Evolutionary conservation across 1,140 invertebrate species (phyloP).

Genomic region (Euwallacea fornicatus): DNA sequence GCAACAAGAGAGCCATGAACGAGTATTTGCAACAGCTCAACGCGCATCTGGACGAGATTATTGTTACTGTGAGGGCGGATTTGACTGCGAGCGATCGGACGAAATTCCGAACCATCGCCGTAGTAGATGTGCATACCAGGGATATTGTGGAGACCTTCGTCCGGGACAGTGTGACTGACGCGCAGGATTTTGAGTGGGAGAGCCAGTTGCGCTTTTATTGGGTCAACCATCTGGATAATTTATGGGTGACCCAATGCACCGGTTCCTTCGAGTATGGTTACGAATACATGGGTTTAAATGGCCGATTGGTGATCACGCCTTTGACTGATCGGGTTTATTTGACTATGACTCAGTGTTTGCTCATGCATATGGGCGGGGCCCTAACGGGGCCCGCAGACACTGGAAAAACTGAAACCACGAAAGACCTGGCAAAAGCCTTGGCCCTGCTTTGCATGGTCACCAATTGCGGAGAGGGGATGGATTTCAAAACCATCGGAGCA

Average conservation of each 20-base stretch:
- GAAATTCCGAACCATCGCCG: constrained; percentile 86
- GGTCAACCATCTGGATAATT: constrained; percentile 77
- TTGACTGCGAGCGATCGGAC: constrained; percentile 77
- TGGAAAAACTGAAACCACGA: constrained; percentile 90
- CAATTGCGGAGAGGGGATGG: constrained; percentile 92
- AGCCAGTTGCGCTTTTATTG: constrained; percentile 91
- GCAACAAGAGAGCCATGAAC: constrained; percentile 85
- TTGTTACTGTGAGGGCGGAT: constrained; percentile 70
- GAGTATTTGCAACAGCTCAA: constrained; percentile 81
- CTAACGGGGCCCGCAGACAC: constrained; percentile 82
- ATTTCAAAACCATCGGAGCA: constrained; percentile 82
- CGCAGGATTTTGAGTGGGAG: constrained; percentile 88
- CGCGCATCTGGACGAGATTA: constrained; percentile 80
- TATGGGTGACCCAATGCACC: constrained; percentile 82
- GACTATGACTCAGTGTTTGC: constrained; percentile 87
- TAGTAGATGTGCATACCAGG: constrained; percentile 86
- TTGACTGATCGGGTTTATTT: constrained; percentile 90
- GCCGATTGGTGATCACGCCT: constrained; percentile 86
- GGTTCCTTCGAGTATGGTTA: constrained; percentile 88
- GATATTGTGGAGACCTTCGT: constrained; percentile 89
- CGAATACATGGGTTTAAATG: constrained; percentile 93
- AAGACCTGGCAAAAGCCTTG: constrained; percentile 86
- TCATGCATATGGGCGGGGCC: constrained; percentile 86
- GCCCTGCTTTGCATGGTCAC: constrained; percentile 86
- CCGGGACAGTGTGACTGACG: constrained; percentile 79